phyloP scores from a whole-genome alignment of 2,888 invertebrate species.

The Hoplodrina ambigua region DNA sequence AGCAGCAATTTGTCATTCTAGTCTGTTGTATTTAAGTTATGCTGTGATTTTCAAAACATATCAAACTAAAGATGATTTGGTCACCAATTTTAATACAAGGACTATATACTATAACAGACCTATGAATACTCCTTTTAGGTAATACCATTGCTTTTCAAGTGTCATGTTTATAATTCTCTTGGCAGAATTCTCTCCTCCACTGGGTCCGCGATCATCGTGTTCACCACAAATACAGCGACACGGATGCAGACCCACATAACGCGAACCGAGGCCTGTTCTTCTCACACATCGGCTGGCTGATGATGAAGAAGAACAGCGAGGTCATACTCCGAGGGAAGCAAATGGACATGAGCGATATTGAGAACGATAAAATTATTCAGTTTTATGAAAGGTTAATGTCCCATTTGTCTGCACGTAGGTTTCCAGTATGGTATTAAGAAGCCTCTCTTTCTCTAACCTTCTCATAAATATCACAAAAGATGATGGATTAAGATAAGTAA shows the following conservation, averaged over 20 bases:
- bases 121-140: not conserved
- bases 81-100: not conserved
- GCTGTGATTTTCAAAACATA: not conserved
- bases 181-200: constrained; percentile 83
- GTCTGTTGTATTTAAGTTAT: not conserved
- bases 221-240: constrained; percentile 96
- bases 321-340: constrained; percentile 93
- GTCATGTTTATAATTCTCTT: not conserved
- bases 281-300: constrained; percentile 96
- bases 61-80: constrained; percentile 9
- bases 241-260: constrained; percentile 96
- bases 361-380: constrained; percentile 92
- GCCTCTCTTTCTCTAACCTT: too few species aligned
- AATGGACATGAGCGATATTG: constrained; percentile 94
- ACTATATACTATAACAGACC: too few species aligned
- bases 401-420: too few species aligned
- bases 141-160: not conserved
- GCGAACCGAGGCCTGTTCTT: constrained; percentile 96
- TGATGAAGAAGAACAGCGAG: constrained; percentile 95
- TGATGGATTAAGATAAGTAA: too few species aligned
- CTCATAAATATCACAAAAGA: too few species aligned
- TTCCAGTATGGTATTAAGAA: too few species aligned
- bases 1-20: not conserved
- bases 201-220: constrained; percentile 93
- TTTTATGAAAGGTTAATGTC: constrained; percentile 93